These are phyloP conservation scores for Noctua fimbriata DNA, from an alignment of 2,888 invertebrate species.

Conservation along the genomic window DNA sequence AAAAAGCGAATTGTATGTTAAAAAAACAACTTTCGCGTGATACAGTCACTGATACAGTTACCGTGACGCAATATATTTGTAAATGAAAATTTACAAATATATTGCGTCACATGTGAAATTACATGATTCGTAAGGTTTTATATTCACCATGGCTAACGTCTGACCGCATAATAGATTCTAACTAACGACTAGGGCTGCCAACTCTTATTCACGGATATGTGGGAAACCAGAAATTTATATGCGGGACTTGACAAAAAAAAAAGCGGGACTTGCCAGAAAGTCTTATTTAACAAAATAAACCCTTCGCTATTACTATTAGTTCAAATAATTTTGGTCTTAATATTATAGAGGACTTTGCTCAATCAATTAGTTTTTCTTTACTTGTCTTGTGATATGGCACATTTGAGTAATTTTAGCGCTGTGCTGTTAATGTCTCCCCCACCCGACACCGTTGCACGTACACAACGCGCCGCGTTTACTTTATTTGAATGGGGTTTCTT, in stretches of 20 bases:
- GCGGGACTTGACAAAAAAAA: neutral
- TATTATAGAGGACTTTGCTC: neutral
- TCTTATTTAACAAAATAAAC: neutral
- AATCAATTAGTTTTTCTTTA: neutral
- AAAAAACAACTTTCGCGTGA: conserved; percentile 51
- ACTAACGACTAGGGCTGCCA: conserved; percentile 71
- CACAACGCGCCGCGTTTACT: too few species aligned
- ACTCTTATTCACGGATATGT: neutral
- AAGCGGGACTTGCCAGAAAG: neutral
- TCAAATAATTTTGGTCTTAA: too few species aligned
- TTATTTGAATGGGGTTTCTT: neutral
- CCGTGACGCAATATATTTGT: too few species aligned
- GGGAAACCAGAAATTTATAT: neutral
- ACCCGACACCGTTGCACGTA: neutral
- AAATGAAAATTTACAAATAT: conserved; percentile 56
- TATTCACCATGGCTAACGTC: conserved; percentile 57
- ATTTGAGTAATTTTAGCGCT: neutral
- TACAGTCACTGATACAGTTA: conserved; percentile 53
- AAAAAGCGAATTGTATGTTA: conserved; percentile 11
- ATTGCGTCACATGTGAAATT: conserved; percentile 57
- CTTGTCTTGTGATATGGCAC: neutral
- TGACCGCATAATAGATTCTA: conserved; percentile 71
- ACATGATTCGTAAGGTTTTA: conserved; percentile 50
- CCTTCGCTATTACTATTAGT: neutral
- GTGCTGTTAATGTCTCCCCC: neutral